Base-by-base conservation (phyloP, 2,797 vertebrate genomes). In the Gymnothorax javanicus region DNA sequence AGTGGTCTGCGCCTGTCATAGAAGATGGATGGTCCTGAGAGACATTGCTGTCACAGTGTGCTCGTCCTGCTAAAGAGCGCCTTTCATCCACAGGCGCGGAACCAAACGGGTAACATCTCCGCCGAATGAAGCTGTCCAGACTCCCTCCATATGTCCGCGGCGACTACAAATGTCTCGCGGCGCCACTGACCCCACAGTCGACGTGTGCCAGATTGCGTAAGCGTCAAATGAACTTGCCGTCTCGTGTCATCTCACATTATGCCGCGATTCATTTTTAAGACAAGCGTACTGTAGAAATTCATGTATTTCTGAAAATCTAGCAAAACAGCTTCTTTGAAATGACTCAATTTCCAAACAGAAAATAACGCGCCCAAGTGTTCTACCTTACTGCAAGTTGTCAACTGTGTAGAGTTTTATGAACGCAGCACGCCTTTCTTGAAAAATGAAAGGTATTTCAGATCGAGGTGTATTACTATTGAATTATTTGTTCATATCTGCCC, bases 41-140 rank as follows among this genome's bases (percentile, higher is more conserved):
- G 50, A 79, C 27, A 17, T 52, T 43, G 54, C 75, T 52, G 64
- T 69, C 64, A 69, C 71, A 43, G 64, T 69, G 64, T 69, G 7
- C 64, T 69, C n/a, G n/a, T 75, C 71, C 71, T 43, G 33, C 25
- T 75, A 75, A 75, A 79, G 75, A 79, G 27, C 7, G 75, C 12
- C 33, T 79, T 79, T 79, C 75, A 79, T 79, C 17, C 75, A 23
- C 50, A 43, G 50, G 43, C 50, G 23, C 27, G 23, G 75, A 79
- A 79, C 20, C 75, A 52, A 54, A 79, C 2, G 75, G 15, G 54
- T 79, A 79, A 79, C 75, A 79, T 79, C 75, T 43, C 23, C 50
- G 9, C 50, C 20, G 13, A 77, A 54, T n/a, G 75, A 20, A 7
- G 75, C 15, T 52, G 75, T 20, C 43, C 50, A 7, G 50, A 79